phyloP scores from a whole-genome alignment of 2,888 invertebrate genomes.

The Entomobrya multifasciata region DNA sequence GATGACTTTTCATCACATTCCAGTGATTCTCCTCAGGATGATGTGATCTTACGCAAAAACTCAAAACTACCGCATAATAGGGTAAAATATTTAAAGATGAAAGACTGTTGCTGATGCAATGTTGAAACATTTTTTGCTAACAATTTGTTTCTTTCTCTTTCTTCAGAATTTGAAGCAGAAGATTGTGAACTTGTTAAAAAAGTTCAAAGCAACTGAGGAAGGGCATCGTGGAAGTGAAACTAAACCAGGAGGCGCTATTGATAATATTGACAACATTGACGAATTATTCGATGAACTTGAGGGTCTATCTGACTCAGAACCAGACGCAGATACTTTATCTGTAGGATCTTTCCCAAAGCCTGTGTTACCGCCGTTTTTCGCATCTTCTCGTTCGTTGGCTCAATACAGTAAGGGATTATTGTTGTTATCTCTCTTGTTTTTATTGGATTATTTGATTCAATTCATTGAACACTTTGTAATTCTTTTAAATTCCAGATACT shows the following conservation, averaged over 20 bases:
- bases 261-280: conserved; percentile 88
- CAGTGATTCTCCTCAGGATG: conserved; percentile 79
- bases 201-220: conserved; percentile 96
- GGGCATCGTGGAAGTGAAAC: conserved; percentile 81
- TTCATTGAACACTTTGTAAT: not conserved
- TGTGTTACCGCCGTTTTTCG: conserved; percentile 96
- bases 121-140: no score
- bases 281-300: conserved; percentile 97
- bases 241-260: conserved; percentile 79
- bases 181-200: conserved; percentile 95
- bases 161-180: conserved; percentile 97
- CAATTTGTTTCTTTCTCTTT: no score
- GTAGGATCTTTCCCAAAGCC: conserved; percentile 98
- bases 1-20: conserved; percentile 79
- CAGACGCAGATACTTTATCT: conserved; percentile 96
- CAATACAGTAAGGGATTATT: conserved; percentile 80
- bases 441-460: not conserved
- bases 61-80: conserved; percentile 79
- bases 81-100: no score
- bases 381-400: conserved; percentile 91
- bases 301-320: conserved; percentile 95
- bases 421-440: not conserved
- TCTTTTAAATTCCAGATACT: conserved; percentile 57
- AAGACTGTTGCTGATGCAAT: no score
- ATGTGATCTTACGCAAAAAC: conserved; percentile 79